phyloP scores from a whole-genome alignment of 2,888 invertebrate genomes.

The Melieria picta region DNA sequence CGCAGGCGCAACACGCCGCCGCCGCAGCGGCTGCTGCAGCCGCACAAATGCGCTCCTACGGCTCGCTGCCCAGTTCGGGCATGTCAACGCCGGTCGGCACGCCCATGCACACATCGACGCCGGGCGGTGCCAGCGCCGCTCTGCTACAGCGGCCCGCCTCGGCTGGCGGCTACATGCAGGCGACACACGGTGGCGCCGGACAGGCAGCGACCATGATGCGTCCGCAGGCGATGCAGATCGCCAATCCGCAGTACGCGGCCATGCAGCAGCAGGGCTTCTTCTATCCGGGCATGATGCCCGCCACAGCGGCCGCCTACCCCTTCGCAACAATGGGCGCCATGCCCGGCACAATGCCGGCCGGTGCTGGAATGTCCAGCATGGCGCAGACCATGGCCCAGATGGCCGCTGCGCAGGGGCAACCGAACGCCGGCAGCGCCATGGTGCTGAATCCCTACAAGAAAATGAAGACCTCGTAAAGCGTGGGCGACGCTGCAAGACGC shows the following conservation, averaged over 20 bases:
- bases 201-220: slow-evolving; percentile 41
- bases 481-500: slow-evolving; percentile 18
- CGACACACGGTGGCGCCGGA: slow-evolving; percentile 42
- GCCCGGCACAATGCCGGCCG: slow-evolving; percentile 38
- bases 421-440: slow-evolving; percentile 62
- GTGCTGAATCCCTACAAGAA: slow-evolving; percentile 88
- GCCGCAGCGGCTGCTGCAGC: slow-evolving; percentile 51
- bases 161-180: slow-evolving; percentile 45
- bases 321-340: slow-evolving; percentile 68
- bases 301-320: slow-evolving; percentile 66
- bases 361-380: slow-evolving; percentile 65
- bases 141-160: slow-evolving; percentile 45
- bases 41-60: slow-evolving; percentile 43
- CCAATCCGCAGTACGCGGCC: slow-evolving; percentile 49
- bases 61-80: slow-evolving; percentile 49
- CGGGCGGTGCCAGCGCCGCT: slow-evolving; percentile 32
- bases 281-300: slow-evolving; percentile 67
- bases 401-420: slow-evolving; percentile 52
- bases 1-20: slow-evolving; percentile 46
- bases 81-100: slow-evolving; percentile 52
- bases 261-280: slow-evolving; percentile 61
- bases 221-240: slow-evolving; percentile 43
- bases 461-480: slow-evolving; percentile 78
- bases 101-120: slow-evolving; percentile 45
- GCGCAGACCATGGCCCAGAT: slow-evolving; percentile 45